phyloP scores from a whole-genome alignment of 2,797 vertebrate genomes.

The Periparus ater region DNA sequence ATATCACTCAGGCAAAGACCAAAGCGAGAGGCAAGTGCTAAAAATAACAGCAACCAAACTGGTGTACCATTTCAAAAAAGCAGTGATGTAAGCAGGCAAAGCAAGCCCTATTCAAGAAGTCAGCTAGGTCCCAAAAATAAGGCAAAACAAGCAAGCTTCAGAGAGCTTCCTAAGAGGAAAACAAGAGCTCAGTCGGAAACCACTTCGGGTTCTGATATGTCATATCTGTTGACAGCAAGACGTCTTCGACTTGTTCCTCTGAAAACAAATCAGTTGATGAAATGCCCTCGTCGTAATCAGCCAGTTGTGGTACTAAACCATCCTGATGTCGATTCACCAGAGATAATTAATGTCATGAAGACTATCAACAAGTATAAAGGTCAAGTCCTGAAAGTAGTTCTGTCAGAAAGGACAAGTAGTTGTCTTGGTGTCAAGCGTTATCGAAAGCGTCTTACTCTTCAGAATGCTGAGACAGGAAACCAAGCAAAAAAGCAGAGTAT shows the following conservation, averaged over 20 bases:
- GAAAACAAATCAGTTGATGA: slow-evolving; percentile 85
- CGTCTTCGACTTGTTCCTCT: slow-evolving; percentile 82
- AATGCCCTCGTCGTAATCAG: slow-evolving; percentile 88
- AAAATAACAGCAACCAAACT: not conserved
- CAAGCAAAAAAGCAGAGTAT: slow-evolving; percentile 82
- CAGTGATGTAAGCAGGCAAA: slow-evolving; percentile 25
- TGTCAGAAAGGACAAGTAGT: slow-evolving; percentile 74
- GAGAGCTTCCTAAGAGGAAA: slow-evolving; percentile 65
- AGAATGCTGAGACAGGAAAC: slow-evolving; percentile 58
- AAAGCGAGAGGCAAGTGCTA: slow-evolving; percentile 50
- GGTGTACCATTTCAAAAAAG: not conserved
- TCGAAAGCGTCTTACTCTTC: slow-evolving; percentile 72
- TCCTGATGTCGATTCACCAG: slow-evolving; percentile 83
- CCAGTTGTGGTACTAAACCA: slow-evolving; percentile 96
- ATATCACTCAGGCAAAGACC: slow-evolving; percentile 46
- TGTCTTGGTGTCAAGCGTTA: slow-evolving; percentile 69
- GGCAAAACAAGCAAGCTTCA: slow-evolving; percentile 19
- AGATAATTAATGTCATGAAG: slow-evolving; percentile 80
- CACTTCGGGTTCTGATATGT: slow-evolving; percentile 42
- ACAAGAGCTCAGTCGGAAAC: slow-evolving; percentile 25
- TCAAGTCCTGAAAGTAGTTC: slow-evolving; percentile 78
- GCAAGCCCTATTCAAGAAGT: slow-evolving; percentile 26
- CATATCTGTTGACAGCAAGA: slow-evolving; percentile 63
- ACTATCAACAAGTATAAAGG: slow-evolving; percentile 79
- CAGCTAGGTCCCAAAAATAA: slow-evolving; percentile 52